phyloP scores from a whole-genome alignment of 2,888 invertebrate genomes.

The Lasioglossum morio region DNA sequence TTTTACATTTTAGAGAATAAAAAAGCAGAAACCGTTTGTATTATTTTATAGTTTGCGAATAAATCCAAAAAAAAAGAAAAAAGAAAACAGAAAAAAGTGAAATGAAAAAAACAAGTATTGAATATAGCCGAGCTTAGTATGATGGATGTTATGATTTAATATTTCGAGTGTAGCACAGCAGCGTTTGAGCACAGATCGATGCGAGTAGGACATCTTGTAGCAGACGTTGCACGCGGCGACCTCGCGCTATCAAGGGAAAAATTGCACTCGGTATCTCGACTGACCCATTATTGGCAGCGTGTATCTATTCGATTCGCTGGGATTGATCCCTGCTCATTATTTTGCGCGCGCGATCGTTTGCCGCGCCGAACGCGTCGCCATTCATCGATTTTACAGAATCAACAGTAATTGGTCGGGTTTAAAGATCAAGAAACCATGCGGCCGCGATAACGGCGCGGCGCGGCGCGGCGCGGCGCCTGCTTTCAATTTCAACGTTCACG shows the following conservation, averaged over 20 bases:
- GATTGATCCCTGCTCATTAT: conserved; percentile 24
- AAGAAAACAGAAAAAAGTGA: too few relatives aligned
- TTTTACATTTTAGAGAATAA: too few relatives aligned
- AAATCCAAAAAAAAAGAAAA: too few relatives aligned
- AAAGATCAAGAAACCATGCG: conserved; percentile 8
- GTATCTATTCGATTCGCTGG: conserved; percentile 23
- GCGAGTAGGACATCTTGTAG: not conserved
- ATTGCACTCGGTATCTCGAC: conserved; percentile 32
- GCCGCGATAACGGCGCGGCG: not conserved
- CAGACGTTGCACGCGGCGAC: not conserved
- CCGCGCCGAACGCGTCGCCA: not conserved
- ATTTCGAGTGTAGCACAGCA: not conserved
- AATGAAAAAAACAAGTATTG: too few relatives aligned
- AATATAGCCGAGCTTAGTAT: not conserved
- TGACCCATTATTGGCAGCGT: conserved; percentile 41
- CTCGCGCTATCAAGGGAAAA: conserved; percentile 33
- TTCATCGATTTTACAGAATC: conserved; percentile 24
- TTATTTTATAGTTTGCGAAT: too few relatives aligned
- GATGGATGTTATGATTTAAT: not conserved
- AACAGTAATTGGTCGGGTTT: conserved; percentile 8
- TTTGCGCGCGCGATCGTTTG: not conserved
- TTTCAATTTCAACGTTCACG: not conserved
- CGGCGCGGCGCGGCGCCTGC: too few relatives aligned
- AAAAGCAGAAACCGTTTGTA: too few relatives aligned
- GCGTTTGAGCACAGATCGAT: not conserved